Evolutionary conservation across 2,888 invertebrate species (phyloP).

Genomic region (Sarcophaga subvicina): DNA sequence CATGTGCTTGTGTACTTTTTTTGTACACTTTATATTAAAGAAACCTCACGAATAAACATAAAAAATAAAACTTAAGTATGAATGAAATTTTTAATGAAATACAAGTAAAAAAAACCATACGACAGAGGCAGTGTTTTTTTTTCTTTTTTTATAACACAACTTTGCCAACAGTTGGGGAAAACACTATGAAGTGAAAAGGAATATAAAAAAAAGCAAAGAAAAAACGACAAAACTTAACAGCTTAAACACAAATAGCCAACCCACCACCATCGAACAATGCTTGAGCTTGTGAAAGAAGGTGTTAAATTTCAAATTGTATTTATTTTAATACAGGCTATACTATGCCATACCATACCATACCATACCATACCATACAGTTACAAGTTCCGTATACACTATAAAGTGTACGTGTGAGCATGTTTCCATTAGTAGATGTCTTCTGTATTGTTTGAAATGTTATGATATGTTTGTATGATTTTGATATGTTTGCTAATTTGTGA

Average conservation of each 20-base stretch:
- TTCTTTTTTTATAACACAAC: background rate
- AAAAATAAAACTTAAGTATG: slow-evolving; percentile 58
- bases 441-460: slow-evolving; percentile 31
- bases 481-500: slow-evolving; percentile 63
- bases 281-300: slow-evolving; percentile 76
- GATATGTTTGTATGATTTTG: slow-evolving; percentile 50
- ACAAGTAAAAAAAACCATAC: slow-evolving; percentile 48
- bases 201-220: background rate
- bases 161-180: background rate
- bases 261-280: background rate
- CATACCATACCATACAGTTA: background rate
- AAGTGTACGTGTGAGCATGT: background rate
- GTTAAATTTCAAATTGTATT: slow-evolving; percentile 73
- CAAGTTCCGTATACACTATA: background rate
- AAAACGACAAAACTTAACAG: background rate
- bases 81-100: slow-evolving; percentile 68
- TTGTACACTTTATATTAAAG: slow-evolving; percentile 51
- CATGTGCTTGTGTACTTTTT: slow-evolving; percentile 10
- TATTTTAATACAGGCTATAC: slow-evolving; percentile 6
- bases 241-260: slow-evolving; percentile 45
- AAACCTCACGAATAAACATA: slow-evolving; percentile 63
- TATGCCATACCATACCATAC: background rate
- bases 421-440: slow-evolving; percentile 9
- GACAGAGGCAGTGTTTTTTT: background rate
- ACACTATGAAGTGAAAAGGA: background rate